These are phyloP conservation scores for Channallabes apus DNA, from an alignment of 2,797 vertebrate genomes.

Conservation along the genomic window DNA sequence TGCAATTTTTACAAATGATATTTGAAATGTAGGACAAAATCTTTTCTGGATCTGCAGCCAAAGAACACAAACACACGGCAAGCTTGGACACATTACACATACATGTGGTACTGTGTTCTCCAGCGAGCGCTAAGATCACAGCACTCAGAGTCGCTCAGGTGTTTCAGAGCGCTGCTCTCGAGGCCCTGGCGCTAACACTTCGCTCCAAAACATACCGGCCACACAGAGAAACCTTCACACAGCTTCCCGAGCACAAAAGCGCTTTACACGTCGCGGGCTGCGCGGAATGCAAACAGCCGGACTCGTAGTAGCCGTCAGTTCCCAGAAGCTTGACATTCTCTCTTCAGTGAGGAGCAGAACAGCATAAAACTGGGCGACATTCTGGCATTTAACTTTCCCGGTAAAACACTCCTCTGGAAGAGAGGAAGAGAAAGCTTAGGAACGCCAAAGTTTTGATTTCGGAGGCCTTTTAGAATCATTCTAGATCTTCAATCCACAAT, in stretches of 20 bases:
- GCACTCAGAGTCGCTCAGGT: conserved; percentile 34
- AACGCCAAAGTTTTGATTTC: background rate
- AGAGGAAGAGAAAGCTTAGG: background rate
- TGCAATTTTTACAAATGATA: conserved; percentile 33
- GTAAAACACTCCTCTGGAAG: background rate
- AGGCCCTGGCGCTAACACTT: conserved; percentile 51
- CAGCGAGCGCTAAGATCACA: background rate
- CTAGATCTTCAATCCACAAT: background rate
- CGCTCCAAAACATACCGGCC: conserved; percentile 53
- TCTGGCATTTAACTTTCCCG: background rate
- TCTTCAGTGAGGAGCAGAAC: conserved; percentile 26
- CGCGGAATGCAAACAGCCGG: conserved; percentile 70
- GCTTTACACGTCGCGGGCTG: conserved; percentile 57
- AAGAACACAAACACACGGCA: conserved; percentile 28
- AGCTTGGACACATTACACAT: conserved; percentile 24
- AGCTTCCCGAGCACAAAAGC: conserved; percentile 59
- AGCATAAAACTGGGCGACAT: conserved; percentile 5
- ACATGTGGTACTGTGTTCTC: background rate
- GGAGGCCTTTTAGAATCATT: background rate
- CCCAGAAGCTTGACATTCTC: conserved; percentile 24
- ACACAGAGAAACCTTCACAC: conserved; percentile 62
- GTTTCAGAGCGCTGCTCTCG: conserved; percentile 60
- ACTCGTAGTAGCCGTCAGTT: conserved; percentile 56
- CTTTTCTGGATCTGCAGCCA: conserved; percentile 15
- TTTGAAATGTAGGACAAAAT: conserved; percentile 28